Conservation (phyloP, 2,888 invertebrate genomes). For the Mystacides longicornis region DNA sequence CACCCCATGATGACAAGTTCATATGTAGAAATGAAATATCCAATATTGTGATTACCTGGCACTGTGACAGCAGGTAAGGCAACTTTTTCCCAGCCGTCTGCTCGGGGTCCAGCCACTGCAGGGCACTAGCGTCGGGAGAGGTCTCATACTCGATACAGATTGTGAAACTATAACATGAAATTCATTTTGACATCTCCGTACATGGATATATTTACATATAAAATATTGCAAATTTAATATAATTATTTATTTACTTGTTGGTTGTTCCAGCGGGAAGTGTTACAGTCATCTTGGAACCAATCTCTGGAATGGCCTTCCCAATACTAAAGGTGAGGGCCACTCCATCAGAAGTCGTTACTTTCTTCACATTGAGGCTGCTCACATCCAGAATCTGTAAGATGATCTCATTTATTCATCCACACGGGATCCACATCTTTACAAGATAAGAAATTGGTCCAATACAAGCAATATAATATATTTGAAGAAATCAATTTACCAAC, state of each 20-base stretch:
- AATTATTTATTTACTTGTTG: conserved; percentile 39
- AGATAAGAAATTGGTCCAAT: too few species aligned
- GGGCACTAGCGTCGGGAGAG: conserved; percentile 66
- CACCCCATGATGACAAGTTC: too few species aligned
- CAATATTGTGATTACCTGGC: conserved; percentile 65
- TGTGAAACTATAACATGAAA: conserved; percentile 37
- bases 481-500: conserved; percentile 33
- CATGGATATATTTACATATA: too few species aligned
- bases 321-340: conserved; percentile 52
- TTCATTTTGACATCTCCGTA: too few species aligned
- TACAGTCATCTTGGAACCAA: conserved; percentile 73
- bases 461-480: too few species aligned
- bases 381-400: conserved; percentile 67
- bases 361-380: conserved; percentile 58
- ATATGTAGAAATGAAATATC: too few species aligned
- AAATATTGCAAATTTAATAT: too few species aligned
- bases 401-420: not conserved
- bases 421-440: too few species aligned
- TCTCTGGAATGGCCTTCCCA: conserved; percentile 54
- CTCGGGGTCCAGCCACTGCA: conserved; percentile 82
- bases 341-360: conserved; percentile 50
- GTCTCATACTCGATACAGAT: conserved; percentile 69
- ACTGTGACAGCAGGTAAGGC: conserved; percentile 82
- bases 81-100: conserved; percentile 83
- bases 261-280: conserved; percentile 47